Evolutionary conservation across 2,113 vertebrate species (phyloP).

Genomic region (Ceratotherium simum): DNA sequence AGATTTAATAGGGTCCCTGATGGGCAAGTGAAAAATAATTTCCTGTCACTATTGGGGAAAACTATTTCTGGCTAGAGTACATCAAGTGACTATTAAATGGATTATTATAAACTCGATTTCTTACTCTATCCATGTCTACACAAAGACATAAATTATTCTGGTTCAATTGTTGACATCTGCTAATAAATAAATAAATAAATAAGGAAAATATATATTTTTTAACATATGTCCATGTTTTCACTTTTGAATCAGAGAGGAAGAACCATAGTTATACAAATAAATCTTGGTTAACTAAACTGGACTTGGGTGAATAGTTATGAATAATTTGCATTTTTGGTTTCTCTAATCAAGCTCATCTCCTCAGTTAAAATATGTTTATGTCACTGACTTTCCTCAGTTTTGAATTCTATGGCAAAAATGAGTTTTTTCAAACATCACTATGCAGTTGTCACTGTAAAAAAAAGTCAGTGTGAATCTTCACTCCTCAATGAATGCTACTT

Average conservation of each 20-base stretch:
- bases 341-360: neutral
- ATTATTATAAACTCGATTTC: conserved; percentile 17
- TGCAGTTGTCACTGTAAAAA: neutral
- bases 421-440: neutral
- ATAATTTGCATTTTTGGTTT: neutral
- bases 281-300: neutral
- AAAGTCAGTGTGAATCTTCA: neutral
- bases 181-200: neutral
- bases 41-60: neutral
- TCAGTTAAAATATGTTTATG: neutral
- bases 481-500: neutral
- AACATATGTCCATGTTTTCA: neutral
- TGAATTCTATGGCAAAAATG: neutral
- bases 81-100: neutral
- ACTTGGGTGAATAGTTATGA: neutral
- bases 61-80: neutral
- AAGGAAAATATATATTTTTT: conserved; percentile 1
- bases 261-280: neutral
- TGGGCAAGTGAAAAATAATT: conserved; percentile 20
- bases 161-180: neutral
- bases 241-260: neutral
- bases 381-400: neutral
- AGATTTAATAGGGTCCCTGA: conserved; percentile 36
- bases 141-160: neutral
- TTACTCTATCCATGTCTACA: neutral